phyloP scores from a whole-genome alignment of 2,888 invertebrate genomes.

The Electrophaes corylata region DNA sequence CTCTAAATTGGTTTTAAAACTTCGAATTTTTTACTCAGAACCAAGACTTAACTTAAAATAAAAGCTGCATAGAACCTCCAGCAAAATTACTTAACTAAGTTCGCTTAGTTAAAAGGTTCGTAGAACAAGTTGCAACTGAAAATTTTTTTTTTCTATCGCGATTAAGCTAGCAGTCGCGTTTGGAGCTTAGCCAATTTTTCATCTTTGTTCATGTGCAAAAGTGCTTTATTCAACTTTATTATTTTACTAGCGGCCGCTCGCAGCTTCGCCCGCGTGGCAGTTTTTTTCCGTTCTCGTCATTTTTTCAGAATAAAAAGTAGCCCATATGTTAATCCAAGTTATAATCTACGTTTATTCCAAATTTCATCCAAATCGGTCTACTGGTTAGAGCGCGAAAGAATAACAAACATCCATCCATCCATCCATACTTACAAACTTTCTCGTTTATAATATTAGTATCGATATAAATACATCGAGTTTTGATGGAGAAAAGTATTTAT shows the following conservation, averaged over 20 bases:
- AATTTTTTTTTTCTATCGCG: slow-evolving; percentile 4
- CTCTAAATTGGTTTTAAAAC: too few relatives aligned
- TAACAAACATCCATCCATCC: too few relatives aligned
- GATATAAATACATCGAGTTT: not conserved
- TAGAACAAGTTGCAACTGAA: slow-evolving; percentile 5
- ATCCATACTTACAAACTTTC: too few relatives aligned
- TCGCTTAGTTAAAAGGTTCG: slow-evolving; percentile 4
- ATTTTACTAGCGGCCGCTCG: not conserved
- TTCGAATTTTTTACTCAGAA: not conserved
- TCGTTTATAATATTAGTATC: too few relatives aligned
- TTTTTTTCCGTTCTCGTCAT: too few relatives aligned
- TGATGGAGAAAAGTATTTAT: too few relatives aligned
- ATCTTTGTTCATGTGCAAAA: not conserved
- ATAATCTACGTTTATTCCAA: too few relatives aligned
- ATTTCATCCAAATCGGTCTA: too few relatives aligned
- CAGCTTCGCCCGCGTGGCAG: too few relatives aligned
- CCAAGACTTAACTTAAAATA: not conserved
- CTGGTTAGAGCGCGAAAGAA: too few relatives aligned
- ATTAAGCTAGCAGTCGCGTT: slow-evolving; percentile 3
- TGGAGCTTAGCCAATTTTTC: slow-evolving; percentile 7
- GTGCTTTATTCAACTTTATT: slow-evolving; percentile 7
- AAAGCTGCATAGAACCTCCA: not conserved
- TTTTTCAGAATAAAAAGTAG: too few relatives aligned
- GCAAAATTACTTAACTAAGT: not conserved
- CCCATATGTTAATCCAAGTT: too few relatives aligned